Evolutionary conservation across 1,140 invertebrate genomes (phyloP), one percentile per base, ranked within the genome.

Genomic region (Apocrypta bakeri): DNA sequence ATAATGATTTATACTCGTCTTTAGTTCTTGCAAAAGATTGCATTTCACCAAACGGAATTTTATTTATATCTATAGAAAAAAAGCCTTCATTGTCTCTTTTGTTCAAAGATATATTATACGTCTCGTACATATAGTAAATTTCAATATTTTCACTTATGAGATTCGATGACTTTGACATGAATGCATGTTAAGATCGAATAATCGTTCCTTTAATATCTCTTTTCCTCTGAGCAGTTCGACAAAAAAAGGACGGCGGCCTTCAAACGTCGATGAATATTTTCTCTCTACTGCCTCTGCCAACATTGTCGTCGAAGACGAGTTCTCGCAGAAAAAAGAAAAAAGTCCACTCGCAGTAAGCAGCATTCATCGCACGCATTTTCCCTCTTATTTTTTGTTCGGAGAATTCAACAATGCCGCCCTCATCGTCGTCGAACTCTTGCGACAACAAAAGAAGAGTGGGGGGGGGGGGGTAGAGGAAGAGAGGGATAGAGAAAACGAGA

Each of bases 1-100:
- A 64, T 83, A 83, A 81, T 64, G 84, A 64, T 71, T 61, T 75
- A 83, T 72, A 80, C 64, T 76, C 72, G 69, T 37, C 42, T n/a
- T 66, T 9, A 9, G 14, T 76, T 24, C 37, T 24, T 37, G 71
- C 31, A 17, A 25, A 17, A 66, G 25, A 17, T 3, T 3, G 48
- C 48, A 56, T 56, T 21, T 17, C 8, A 56, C 17, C 1, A 6
- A 29, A 31, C 48, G 11, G 17, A 66, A 68, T 27, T n/a, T n/a
- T n/a, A n/a, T n/a, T n/a, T n/a, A n/a, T n/a, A n/a, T n/a, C n/a
- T n/a, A n/a, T n/a, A n/a, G n/a, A n/a, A n/a, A n/a, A n/a, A n/a
- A n/a, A n/a, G n/a, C n/a, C n/a, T n/a, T 71, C 2, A 21, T 2
- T 4, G 29, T 56, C 48, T 21, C 48, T 14, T 37, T 21, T 71